Base-by-base conservation (phyloP, 2,797 vertebrate genomes). In the Galagoides demidoff region DNA sequence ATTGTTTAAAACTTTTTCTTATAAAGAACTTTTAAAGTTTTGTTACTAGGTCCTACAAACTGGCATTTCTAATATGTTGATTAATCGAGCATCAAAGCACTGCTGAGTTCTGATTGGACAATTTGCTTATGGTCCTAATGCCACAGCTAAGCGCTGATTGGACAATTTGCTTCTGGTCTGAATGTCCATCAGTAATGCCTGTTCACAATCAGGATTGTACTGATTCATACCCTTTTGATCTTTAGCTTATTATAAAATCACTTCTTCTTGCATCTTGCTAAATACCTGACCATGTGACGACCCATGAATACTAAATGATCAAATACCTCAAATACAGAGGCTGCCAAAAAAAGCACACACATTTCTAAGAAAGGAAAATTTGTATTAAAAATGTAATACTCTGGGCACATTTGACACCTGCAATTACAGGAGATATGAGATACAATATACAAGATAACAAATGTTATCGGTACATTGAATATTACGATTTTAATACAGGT, bases 241-340 rank as follows among this genome's bases (percentile, higher is more conserved):
- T 64, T 71, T 43, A 61, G 64, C 20, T 76, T 85, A 19, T 39
- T 52, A 52, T 52, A 52, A 52, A 61, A 82, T 55, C 63, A 79
- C 43, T 14, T 83, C 79, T 85, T 81, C 85, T 92, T 81, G 39
- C 34, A 81, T 85, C 29, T 82, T 55, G n/a, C 34, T 70, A 91
- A 85, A 71, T 76, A 88, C 43, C 45, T 66, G 43, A 78, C 45
- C 13, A 27, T 5, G 34, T 59, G 55, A 89, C 89, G 4, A 92
- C 71, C 71, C 55, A 34, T 16, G 49, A 59, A 71, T 74, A 19
- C 25, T 43, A 43, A 92, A 81, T 77, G 23, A 90, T 31, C 43
- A 81, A 68, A 85, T 82, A 27, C 12, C 34, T 52, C 49, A 66
- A 61, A 57, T n/a, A 43, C 49, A 52, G 14, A 52, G 49, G 49